Base-by-base conservation (phyloP, 1,140 invertebrate species). In the Physella acuta region DNA sequence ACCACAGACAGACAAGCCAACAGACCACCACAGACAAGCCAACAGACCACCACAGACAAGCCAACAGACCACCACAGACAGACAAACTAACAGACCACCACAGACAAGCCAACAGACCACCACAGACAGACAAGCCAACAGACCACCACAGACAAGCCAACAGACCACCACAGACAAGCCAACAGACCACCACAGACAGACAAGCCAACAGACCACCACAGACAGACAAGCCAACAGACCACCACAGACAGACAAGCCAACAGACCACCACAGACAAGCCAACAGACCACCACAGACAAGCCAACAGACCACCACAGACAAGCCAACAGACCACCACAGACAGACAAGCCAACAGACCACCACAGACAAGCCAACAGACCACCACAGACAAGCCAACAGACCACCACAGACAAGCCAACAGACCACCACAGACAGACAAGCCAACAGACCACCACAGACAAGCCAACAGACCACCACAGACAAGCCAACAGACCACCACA, bases 321-420 rank as follows among this genome's bases (percentile, higher is more conserved):
- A 90, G 16, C 89, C 89, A 44, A 87, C 89, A 81, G 90, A 90
- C n/a, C n/a, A n/a, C n/a, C n/a, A n/a, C n/a, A n/a, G n/a, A n/a
- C n/a, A 44, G 39, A 44, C 39, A 44, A 11, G 39, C 20, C 8
- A 11, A 44, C 39, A 72, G 71, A 87, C 86, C 86, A 82, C 88
- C 87, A 61, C 82, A 78, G 34, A 89, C 87, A 63, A 89, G 81
- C 20, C 83, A 81, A 52, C 90, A 77, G 26, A 89, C 85, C 56
- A 89, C 86, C 3, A 88, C 76, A 75, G 86, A 88, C 75, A 90
- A 90, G 16, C 89, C 89, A 44, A 87, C 89, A 81, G 90, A 90
- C n/a, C n/a, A n/a, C n/a, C n/a, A n/a, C n/a, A 44, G 39, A 44
- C 39, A 44, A 11, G 39, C 20, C 8, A 11, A 44, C 39, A 72